These are phyloP conservation scores for Pilophorus perplexus DNA, from an alignment of 2,888 invertebrate species.

Conservation along the genomic window DNA sequence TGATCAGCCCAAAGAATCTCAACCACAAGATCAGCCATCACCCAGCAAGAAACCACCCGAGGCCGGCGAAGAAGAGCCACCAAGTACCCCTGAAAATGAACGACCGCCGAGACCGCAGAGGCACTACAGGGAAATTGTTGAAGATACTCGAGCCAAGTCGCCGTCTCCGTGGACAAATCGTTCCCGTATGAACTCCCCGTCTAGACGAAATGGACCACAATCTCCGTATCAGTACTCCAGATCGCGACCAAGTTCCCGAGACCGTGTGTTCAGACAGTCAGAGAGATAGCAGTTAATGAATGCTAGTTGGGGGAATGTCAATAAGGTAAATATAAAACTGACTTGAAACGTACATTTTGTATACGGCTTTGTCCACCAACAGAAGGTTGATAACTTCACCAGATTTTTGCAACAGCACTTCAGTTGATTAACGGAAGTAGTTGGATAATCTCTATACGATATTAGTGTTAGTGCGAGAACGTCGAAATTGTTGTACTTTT, in stretches of 20 bases:
- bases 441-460: too few species aligned
- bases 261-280: slow-evolving; percentile 16
- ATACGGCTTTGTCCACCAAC: too few species aligned
- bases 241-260: slow-evolving; percentile 26
- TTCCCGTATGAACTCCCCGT: slow-evolving; percentile 24
- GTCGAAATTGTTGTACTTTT: too few species aligned
- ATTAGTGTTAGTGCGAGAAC: too few species aligned
- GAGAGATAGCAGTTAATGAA: slow-evolving; percentile 40
- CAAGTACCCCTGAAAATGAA: slow-evolving; percentile 32
- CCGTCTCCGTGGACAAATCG: slow-evolving; percentile 35
- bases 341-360: too few species aligned
- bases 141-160: slow-evolving; percentile 27
- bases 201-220: slow-evolving; percentile 14
- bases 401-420: too few species aligned
- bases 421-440: too few species aligned
- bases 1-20: neutral
- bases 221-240: slow-evolving; percentile 17
- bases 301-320: slow-evolving; percentile 36
- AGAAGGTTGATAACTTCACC: too few species aligned
- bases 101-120: slow-evolving; percentile 18
- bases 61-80: slow-evolving; percentile 10
- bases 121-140: slow-evolving; percentile 23
- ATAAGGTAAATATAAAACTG: slow-evolving; percentile 20
- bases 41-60: slow-evolving; percentile 7
- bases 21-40: slow-evolving; percentile 14